phyloP scores from a whole-genome alignment of 2,888 invertebrate species.

The Sisyra terminalis region DNA sequence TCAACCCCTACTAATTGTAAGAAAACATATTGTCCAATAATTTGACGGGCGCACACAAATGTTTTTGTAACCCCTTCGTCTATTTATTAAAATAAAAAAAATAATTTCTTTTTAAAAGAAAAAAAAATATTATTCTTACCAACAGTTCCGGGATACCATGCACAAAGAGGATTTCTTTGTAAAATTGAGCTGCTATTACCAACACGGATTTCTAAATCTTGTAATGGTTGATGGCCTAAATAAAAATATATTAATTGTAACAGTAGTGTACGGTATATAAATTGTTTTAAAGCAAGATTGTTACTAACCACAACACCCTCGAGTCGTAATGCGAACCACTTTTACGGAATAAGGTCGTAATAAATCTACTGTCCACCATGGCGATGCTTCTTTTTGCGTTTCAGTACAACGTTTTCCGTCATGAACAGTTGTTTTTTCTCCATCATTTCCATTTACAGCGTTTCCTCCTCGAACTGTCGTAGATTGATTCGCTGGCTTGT shows the following conservation, averaged over 20 bases:
- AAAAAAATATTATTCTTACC: slow-evolving; percentile 31
- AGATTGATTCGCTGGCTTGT: slow-evolving; percentile 82
- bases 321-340: slow-evolving; percentile 72
- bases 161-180: slow-evolving; percentile 78
- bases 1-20: slow-evolving; percentile 82
- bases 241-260: slow-evolving; percentile 10
- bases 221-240: slow-evolving; percentile 69
- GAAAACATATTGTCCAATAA: slow-evolving; percentile 76
- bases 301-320: slow-evolving; percentile 55
- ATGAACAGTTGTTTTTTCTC: slow-evolving; percentile 66
- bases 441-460: slow-evolving; percentile 75
- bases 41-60: slow-evolving; percentile 69
- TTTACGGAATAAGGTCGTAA: slow-evolving; percentile 69
- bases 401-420: slow-evolving; percentile 80
- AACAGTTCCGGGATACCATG: slow-evolving; percentile 85
- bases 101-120: slow-evolving; percentile 1
- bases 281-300: not conserved
- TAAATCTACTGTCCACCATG: slow-evolving; percentile 88
- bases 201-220: slow-evolving; percentile 78
- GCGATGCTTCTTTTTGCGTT: slow-evolving; percentile 76
- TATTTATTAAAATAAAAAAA: slow-evolving; percentile 22
- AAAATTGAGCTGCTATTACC: slow-evolving; percentile 78
- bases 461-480: slow-evolving; percentile 73
- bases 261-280: not conserved
- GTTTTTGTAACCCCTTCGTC: slow-evolving; percentile 87